phyloP scores from a whole-genome alignment of 2,888 invertebrate species.

The Litoditis marina region DNA sequence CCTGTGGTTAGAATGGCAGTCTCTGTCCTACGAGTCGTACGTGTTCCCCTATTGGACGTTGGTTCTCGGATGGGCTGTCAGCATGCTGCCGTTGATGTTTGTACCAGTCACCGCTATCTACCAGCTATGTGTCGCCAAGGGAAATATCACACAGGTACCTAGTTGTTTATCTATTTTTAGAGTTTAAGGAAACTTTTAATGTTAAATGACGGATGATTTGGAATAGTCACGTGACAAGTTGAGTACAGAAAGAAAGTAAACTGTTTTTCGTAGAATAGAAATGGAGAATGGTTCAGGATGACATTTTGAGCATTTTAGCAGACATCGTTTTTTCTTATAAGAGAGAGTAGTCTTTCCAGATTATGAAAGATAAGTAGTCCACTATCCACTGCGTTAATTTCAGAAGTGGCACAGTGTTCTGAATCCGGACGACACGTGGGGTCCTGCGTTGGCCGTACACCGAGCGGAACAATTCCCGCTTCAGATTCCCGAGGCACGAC shows the following conservation, averaged over 20 bases:
- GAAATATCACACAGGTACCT: constrained; percentile 54
- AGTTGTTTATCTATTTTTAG: neutral
- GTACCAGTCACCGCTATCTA: constrained; percentile 71
- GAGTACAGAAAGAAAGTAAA: too few species aligned
- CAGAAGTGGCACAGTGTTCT: constrained; percentile 57
- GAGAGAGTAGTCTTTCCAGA: neutral
- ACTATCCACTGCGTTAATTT: constrained; percentile 3
- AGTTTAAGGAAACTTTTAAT: neutral
- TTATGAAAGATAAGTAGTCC: neutral
- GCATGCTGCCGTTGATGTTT: constrained; percentile 72
- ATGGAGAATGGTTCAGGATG: neutral
- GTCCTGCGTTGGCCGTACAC: constrained; percentile 62
- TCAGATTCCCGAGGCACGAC: constrained; percentile 61
- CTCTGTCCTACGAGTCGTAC: constrained; percentile 71
- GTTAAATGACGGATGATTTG: too few species aligned
- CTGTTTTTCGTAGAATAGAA: neutral
- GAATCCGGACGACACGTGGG: constrained; percentile 61
- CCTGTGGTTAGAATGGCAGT: constrained; percentile 72
- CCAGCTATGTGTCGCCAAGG: constrained; percentile 62
- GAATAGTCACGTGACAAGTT: too few species aligned
- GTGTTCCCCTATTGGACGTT: constrained; percentile 68
- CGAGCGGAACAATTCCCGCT: constrained; percentile 60
- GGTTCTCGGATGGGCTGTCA: constrained; percentile 71
- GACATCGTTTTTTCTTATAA: neutral
- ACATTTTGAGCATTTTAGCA: neutral